phyloP scores from a whole-genome alignment of 2,113 vertebrate genomes.

The Platysteira castanea region DNA sequence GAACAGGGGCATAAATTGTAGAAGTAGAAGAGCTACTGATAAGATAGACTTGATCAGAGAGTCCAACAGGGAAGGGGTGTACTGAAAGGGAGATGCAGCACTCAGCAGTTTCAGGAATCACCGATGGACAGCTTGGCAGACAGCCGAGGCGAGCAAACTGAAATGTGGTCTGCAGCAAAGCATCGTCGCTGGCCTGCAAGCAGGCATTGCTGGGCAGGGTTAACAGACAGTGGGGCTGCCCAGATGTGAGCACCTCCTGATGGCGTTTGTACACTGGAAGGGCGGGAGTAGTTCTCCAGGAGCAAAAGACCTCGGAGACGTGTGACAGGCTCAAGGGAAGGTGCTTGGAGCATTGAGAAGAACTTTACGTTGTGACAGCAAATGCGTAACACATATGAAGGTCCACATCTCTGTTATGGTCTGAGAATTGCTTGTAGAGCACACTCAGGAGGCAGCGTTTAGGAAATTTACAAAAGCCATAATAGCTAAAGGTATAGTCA shows the following conservation, averaged over 20 bases:
- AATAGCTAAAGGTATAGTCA: background rate
- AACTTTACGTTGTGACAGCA: background rate
- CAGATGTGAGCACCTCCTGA: background rate
- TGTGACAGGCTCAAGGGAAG: background rate
- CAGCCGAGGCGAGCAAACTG: background rate
- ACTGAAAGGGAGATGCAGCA: background rate
- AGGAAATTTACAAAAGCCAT: background rate
- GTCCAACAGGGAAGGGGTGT: background rate
- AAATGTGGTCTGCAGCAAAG: background rate
- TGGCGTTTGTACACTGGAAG: background rate
- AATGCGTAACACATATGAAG: background rate
- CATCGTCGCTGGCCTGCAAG: background rate
- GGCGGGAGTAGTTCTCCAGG: background rate
- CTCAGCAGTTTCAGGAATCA: background rate
- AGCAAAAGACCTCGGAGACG: background rate
- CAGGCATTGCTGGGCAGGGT: background rate
- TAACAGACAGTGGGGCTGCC: background rate
- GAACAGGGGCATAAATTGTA: background rate
- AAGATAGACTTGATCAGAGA: background rate
- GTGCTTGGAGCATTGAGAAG: background rate
- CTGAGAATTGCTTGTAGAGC: background rate
- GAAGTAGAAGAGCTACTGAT: background rate
- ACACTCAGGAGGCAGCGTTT: background rate
- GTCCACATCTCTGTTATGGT: background rate
- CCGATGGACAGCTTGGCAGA: background rate